Base-by-base conservation (phyloP, 1,140 invertebrate genomes). In the Sarcophaga peregrina region DNA sequence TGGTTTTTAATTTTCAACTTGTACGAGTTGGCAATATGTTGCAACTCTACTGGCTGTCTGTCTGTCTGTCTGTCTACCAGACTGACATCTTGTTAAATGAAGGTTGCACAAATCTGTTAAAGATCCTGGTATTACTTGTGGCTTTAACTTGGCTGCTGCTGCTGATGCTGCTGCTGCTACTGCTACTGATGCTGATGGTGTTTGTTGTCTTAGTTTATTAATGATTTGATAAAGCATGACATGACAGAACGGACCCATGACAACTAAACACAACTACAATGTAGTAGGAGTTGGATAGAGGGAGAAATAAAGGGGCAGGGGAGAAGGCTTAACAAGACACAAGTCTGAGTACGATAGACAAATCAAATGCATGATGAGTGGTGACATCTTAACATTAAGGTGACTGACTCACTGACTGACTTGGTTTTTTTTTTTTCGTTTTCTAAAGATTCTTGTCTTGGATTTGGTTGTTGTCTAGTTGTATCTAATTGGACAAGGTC, bases 221-320 rank as follows among this genome's bases (percentile, higher is more conserved):
- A 68, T 68, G 62, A 68, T 68, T 37, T 68, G 62, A 68, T 68
- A 68, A 68, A 68, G 20, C 62, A 68, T 68, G 62, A 68, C 62
- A 20, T 20, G 62, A 68, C 62, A 68, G 62, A 68, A 68, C 62
- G 17, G 58, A n/a, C 17, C 9, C n/a, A 25, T n/a, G 10, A 62
- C 8, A 8, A 68, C 15, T 25, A 25, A 20, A 68, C 17, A 25
- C 17, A 3, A 68, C 20, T 7, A 17, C 0, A 68, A 68, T 8
- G 17, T 9, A 8, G 17, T 20, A 68, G 17, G 9, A 20, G 17
- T 20, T 6, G 62, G 1, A 68, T 1, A 17, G 25, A 37, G 25
- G 4, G 25, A 37, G 25, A 37, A 37, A 37, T 37, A 37, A 4
- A 37, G 4, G 4, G 25, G 4, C 1, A 1, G 25, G 25, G 25